Evolutionary conservation across 2,888 invertebrate species (phyloP).

Genomic region (Blera fallax): DNA sequence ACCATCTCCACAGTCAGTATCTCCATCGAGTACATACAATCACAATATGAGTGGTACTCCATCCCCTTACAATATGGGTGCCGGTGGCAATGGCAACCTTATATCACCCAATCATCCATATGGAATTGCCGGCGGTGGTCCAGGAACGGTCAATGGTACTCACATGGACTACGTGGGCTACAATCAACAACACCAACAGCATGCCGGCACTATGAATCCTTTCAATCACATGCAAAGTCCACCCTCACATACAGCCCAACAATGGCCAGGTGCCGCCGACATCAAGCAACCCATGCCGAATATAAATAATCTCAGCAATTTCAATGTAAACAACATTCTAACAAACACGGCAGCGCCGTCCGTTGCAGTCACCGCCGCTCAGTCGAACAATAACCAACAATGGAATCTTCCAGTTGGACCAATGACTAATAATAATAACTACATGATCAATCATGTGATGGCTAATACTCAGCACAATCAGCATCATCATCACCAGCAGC

Average conservation of each 20-base stretch:
- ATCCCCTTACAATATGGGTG: conserved; percentile 78
- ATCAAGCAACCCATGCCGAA: conserved; percentile 66
- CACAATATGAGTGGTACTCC: conserved; percentile 77
- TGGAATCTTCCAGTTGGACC: conserved; percentile 61
- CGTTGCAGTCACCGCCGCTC: conserved; percentile 44
- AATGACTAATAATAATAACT: conserved; percentile 63
- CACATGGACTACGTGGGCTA: conserved; percentile 50
- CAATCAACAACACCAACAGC: conserved; percentile 70
- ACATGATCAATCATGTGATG: conserved; percentile 66
- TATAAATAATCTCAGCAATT: conserved; percentile 72
- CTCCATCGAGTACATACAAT: conserved; percentile 79
- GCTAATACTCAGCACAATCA: conserved; percentile 71
- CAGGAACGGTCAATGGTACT: conserved; percentile 22
- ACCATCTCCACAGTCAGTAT: conserved; percentile 80
- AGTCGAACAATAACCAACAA: conserved; percentile 73
- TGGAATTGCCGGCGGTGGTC: conserved; percentile 49
- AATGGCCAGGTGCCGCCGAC: conserved; percentile 53
- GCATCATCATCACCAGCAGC: conserved; percentile 62
- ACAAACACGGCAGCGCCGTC: conserved; percentile 57
- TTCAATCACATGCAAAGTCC: conserved; percentile 59
- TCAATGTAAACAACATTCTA: conserved; percentile 62
- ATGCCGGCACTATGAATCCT: conserved; percentile 66
- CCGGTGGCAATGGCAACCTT: conserved; percentile 73
- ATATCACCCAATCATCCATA: conserved; percentile 73
- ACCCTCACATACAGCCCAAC: conserved; percentile 67